These are phyloP conservation scores for Pristionchus arcanus DNA, from an alignment of 2,888 invertebrate species.

Conservation along the genomic window DNA sequence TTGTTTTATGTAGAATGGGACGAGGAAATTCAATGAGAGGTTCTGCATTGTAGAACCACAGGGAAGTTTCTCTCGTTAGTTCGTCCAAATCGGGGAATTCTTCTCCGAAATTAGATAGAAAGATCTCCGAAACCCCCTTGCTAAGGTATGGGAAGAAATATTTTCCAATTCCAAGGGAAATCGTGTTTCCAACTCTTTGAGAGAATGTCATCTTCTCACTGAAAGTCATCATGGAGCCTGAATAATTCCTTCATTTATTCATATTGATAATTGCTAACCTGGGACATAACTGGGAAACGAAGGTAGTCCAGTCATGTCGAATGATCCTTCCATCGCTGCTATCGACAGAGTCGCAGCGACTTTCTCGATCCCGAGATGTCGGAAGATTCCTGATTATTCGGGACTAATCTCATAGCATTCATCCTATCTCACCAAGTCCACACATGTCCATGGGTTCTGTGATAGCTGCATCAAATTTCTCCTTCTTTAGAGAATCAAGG, in stretches of 20 bases:
- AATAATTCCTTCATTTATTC: too few relatives aligned
- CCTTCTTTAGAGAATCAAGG: background rate
- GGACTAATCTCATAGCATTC: background rate
- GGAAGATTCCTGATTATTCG: conserved; percentile 25
- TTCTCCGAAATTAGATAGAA: background rate
- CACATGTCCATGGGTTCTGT: conserved; percentile 29
- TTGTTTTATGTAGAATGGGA: background rate
- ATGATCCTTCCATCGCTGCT: background rate
- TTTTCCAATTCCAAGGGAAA: background rate
- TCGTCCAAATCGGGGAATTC: too few relatives aligned
- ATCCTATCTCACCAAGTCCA: background rate
- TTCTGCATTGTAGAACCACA: conserved; percentile 25
- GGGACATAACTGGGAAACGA: conserved; percentile 44
- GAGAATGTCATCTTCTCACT: conserved; percentile 48
- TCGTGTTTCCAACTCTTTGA: background rate
- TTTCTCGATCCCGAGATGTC: conserved; percentile 18
- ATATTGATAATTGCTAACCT: too few relatives aligned
- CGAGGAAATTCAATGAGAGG: conserved; percentile 50
- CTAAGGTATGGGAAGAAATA: background rate
- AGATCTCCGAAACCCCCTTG: too few relatives aligned
- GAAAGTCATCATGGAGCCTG: background rate
- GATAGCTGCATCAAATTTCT: conserved; percentile 39
- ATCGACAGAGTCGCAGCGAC: background rate
- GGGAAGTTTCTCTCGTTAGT: background rate
- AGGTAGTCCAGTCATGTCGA: conserved; percentile 34